Evolutionary conservation across 2,113 vertebrate genomes (phyloP).

Genomic region (Sus scrofa): T2T-Sscrofa CM000817.6:8613501-8614000

Average conservation of each 20-base stretch:
- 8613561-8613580: neutral
- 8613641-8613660: neutral
- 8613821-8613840: neutral
- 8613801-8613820: neutral
- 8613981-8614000: neutral
- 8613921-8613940: neutral
- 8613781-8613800: neutral
- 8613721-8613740: neutral
- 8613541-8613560: neutral
- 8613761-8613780: neutral
- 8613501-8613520: too few species aligned
- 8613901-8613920: neutral
- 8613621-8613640: rapidly evolving
- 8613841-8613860: neutral
- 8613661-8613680: neutral
- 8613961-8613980: neutral
- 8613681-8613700: neutral
- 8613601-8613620: rapidly evolving
- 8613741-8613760: neutral
- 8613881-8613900: neutral
- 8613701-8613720: neutral
- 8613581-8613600: rapidly evolving
- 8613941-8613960: neutral
- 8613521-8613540: neutral
- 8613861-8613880: neutral